Evolutionary conservation across 2,888 invertebrate species (phyloP).

Genomic region (Clunio marinus): DNA sequence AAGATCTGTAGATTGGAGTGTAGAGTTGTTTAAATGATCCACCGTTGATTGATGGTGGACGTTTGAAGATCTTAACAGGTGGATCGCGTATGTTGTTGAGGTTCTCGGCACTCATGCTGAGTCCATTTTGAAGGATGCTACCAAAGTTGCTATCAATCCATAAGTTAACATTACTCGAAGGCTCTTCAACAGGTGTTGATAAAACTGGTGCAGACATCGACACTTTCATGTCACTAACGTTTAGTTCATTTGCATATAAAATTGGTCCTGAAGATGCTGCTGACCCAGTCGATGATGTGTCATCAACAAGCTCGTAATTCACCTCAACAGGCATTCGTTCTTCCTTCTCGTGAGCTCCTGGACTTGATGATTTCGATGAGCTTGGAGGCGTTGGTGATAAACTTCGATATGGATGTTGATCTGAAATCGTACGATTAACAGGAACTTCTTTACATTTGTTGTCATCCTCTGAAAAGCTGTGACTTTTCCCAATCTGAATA

Average conservation of each 20-base stretch:
- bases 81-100: neutral
- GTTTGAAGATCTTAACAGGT: constrained; percentile 4
- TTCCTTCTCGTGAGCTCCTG: constrained; percentile 2
- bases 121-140: neutral
- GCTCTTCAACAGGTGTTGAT: neutral
- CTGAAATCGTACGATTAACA: constrained; percentile 1
- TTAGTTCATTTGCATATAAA: neutral
- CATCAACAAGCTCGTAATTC: neutral
- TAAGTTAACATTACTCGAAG: neutral
- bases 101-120: constrained; percentile 8
- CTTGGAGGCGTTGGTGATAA: constrained; percentile 23
- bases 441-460: neutral
- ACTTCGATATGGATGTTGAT: neutral
- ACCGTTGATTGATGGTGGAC: constrained; percentile 1
- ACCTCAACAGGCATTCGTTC: neutral
- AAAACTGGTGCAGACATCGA: neutral
- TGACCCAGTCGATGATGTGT: neutral
- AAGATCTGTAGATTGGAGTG: neutral
- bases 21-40: no score
- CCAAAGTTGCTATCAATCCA: constrained; percentile 24
- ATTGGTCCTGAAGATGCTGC: neutral
- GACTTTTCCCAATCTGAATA: neutral
- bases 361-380: constrained; percentile 12
- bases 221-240: no score
- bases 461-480: constrained; percentile 7